Evolutionary conservation across 2,797 vertebrate species (phyloP).

Genomic region (Propithecus perrieri): DNA sequence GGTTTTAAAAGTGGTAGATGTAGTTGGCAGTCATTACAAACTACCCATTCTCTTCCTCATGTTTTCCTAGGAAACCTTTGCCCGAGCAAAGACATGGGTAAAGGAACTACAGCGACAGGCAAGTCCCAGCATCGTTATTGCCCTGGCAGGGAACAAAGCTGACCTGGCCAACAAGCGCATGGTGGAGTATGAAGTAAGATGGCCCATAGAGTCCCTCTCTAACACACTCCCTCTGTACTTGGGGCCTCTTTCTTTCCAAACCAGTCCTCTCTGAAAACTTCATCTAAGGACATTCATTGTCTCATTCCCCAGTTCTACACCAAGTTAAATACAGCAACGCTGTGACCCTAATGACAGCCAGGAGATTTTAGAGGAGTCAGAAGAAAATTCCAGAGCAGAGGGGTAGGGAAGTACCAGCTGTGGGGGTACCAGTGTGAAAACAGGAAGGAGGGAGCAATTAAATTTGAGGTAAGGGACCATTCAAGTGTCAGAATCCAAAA

Average conservation of each 20-base stretch:
- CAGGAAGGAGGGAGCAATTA: constrained; percentile 23
- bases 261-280: constrained; percentile 35
- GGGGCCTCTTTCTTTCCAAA: constrained; percentile 5
- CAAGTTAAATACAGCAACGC: constrained; percentile 53
- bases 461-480: constrained; percentile 49
- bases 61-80: constrained; percentile 87
- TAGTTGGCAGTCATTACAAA: background rate
- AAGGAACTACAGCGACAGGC: constrained; percentile 90
- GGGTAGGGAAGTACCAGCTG: background rate
- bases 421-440: constrained; percentile 38
- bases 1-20: background rate
- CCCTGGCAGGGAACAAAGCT: constrained; percentile 89
- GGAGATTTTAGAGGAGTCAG: constrained; percentile 56
- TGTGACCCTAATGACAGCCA: constrained; percentile 50
- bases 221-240: background rate
- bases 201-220: background rate
- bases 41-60: background rate
- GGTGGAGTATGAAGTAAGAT: constrained; percentile 88
- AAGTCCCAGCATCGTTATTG: constrained; percentile 90
- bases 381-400: constrained; percentile 55
- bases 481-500: constrained; percentile 37
- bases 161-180: constrained; percentile 88
- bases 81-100: constrained; percentile 89
- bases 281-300: constrained; percentile 19
- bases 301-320: constrained; percentile 37